Evolutionary conservation across 2,888 invertebrate genomes (phyloP).

Genomic region (Pimpla rufipes): DNA sequence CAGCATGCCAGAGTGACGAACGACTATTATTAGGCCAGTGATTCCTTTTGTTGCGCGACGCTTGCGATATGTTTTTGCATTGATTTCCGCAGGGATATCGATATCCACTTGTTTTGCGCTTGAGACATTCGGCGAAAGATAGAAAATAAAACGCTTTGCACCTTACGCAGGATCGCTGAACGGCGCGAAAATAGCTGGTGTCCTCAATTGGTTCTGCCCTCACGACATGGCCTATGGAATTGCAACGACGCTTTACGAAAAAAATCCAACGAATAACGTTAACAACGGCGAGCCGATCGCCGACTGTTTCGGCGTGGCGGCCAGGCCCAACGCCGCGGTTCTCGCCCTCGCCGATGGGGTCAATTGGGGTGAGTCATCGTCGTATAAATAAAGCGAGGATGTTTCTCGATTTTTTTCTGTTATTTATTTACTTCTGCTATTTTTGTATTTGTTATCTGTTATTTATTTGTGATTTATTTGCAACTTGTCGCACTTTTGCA

Average conservation of each 20-base stretch:
- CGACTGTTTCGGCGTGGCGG: conserved; percentile 93
- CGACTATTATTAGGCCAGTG: conserved; percentile 18
- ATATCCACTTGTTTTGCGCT: not conserved
- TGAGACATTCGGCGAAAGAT: not conserved
- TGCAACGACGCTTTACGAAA: conserved; percentile 93
- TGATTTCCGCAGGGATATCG: conserved; percentile 50
- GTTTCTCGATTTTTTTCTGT: not conserved
- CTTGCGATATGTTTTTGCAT: conserved; percentile 49
- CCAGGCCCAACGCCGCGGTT: conserved; percentile 90
- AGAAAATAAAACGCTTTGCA: not conserved
- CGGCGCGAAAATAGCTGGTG: conserved; percentile 76
- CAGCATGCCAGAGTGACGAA: not conserved
- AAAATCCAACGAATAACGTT: conserved; percentile 91
- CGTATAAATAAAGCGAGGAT: not conserved
- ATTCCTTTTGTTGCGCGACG: conserved; percentile 47
- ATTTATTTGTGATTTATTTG: not conserved
- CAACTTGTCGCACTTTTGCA: conserved; percentile 75
- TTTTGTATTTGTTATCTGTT: too few species aligned
- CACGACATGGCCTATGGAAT: conserved; percentile 89
- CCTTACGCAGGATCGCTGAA: conserved; percentile 64
- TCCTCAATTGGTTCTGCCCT: conserved; percentile 87
- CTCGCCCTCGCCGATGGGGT: conserved; percentile 95
- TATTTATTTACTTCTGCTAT: too few species aligned
- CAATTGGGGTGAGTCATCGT: conserved; percentile 90
- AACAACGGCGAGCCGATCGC: conserved; percentile 94